Base-by-base conservation (phyloP, 2,888 invertebrate species). In the Drosophila maculinotata region DNA sequence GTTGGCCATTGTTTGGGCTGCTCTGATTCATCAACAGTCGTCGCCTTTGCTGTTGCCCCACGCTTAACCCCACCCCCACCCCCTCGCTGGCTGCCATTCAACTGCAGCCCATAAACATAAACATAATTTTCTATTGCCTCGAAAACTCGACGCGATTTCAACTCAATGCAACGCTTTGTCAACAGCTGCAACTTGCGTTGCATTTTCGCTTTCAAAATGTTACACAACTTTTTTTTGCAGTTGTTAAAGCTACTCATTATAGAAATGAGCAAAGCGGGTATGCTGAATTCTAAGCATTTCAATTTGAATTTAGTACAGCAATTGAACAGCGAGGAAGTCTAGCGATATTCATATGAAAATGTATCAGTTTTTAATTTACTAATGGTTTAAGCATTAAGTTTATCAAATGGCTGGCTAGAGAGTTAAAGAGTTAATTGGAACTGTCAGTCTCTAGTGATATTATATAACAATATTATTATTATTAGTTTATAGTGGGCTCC, bases 121-220 rank as follows among this genome's bases (percentile, higher is more conserved):
- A 77, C 77, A 76, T 77, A 67, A 76, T 76, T 76, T 76, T 76
- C 76, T 77, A 76, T 74, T 77, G 56, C 69, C 58, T 28, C 54
- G 17, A 57, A 58, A 44, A 60, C 62, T 53, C 63, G 64, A 58
- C 31, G 69, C 62, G 62, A 44, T 48, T 65, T 48, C 28, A 15
- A 44, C 68, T 51, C 58, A 51, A 64, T 49, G 30, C 63, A 72
- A 65, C 59, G 72, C 66, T 75, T 75, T 73, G 75, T 73, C 75
- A 73, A 67, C 73, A 76, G 73, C 73, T 70, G 76, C 76, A 67
- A 64, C 17, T 72, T 73, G 68, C 64, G 56, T 66, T 71, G 72
- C 76, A 70, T 60, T 65, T 75, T 59, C 76, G 76, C 76, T 73
- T 73, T 69, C 60, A 60, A 72, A 71, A 59, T 39, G 52, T 72